Evolutionary conservation across 2,888 invertebrate species (phyloP), one percentile per base, ranked within the genome.

Genomic region (Sesia bembeciformis): DNA sequence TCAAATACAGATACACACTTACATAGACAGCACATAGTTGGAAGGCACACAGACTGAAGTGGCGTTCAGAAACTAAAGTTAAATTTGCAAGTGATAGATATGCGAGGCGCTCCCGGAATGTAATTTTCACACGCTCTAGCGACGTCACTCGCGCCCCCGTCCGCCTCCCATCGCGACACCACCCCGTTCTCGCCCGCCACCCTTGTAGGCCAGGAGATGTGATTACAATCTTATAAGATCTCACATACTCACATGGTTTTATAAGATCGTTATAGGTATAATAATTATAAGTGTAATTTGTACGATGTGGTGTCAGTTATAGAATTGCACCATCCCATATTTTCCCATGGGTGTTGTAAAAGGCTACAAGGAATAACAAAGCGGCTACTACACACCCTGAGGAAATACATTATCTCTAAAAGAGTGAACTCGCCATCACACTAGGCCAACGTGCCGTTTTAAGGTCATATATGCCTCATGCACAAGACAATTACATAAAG

Each of bases 61-160:
- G 41, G 55, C 60, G 69, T 74, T 73, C 78, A 62, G 75, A 81
- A 84, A 82, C 87, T 88, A 81, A 86, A 89, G 88, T 88, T 88
- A 85, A 90, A 90, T 90, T 89, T 86, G 84, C 85, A 74, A 83
- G 88, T 90, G 90, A 90, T 90, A 90, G 90, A 90, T 90, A 90
- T 84, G 89, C 87, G 80, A 81, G 81, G 82, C 84, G 74, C 83
- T 79, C 84, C 66, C 76, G 90, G 90, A 90, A 90, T 90, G 90
- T 90, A 90, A 90, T 90, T 86, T 89, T 87, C 86, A 82, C 89
- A 82, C 86, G 83, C 82, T 79, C 71, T 74, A 78, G 79, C 81
- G 81, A 82, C 84, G 84, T 82, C 83, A 77, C 78, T 74, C 75
- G 64, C 62, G 73, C 70, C 71, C 67, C 62, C 57, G 58, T 59